phyloP scores from a whole-genome alignment of 1,140 invertebrate genomes.

The Platyscapa corneri region DNA sequence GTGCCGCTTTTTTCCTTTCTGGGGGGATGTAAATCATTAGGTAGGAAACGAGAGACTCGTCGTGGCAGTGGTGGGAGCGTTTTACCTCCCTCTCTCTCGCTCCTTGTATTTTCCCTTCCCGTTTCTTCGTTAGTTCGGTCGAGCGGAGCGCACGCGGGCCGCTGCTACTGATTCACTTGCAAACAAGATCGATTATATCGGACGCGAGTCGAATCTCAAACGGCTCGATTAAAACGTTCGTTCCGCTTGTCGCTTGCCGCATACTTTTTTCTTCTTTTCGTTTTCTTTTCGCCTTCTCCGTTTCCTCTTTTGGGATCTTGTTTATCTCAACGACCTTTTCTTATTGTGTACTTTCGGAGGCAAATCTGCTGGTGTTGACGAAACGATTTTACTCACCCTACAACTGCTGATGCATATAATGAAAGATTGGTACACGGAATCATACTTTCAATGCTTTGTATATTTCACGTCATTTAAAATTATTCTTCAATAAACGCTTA shows the following conservation, averaged over 20 bases:
- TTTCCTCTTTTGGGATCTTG: background rate
- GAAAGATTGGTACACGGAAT: background rate
- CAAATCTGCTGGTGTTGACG: background rate
- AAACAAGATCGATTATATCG: conserved; percentile 69
- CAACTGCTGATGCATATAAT: background rate
- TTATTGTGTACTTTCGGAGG: conserved; percentile 2
- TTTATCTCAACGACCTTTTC: background rate
- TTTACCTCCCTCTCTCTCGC: conserved; percentile 6
- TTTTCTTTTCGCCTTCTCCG: background rate
- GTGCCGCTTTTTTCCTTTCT: background rate
- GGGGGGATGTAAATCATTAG: conserved; percentile 64
- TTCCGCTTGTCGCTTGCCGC: conserved; percentile 51
- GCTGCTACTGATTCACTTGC: conserved; percentile 65
- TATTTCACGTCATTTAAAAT: background rate
- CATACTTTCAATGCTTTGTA: background rate
- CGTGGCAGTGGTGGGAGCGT: conserved; percentile 45
- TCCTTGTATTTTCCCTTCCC: background rate
- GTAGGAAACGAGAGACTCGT: conserved; percentile 48
- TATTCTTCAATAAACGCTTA: background rate
- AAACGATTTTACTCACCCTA: background rate
- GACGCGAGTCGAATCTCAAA: conserved; percentile 62
- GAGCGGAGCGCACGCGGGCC: conserved; percentile 47
- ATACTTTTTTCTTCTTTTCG: conserved; percentile 49
- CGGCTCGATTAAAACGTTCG: conserved; percentile 64
- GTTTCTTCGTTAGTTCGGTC: conserved; percentile 17